Base-by-base conservation (phyloP, 1,140 invertebrate species). In the Neuroterus valhalla region DNA sequence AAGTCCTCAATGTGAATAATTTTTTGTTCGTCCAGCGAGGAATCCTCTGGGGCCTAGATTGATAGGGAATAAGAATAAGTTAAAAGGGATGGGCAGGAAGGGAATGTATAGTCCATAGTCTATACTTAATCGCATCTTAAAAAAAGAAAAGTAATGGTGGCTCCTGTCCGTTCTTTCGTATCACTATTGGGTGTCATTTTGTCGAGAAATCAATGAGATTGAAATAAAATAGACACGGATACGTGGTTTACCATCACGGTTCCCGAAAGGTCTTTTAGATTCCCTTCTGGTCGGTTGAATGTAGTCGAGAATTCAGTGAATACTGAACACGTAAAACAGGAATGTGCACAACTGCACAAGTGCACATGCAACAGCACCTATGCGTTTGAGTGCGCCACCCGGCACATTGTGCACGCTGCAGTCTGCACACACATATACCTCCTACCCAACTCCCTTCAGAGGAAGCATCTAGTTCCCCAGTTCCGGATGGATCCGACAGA, bases 181-280 rank as follows among this genome's bases (percentile, higher is more conserved):
- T 62, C 23, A 23, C 52, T 31, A 23, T 62, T 62, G 52, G 52
- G 52, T 62, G 52, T 62, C 52, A 26, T 62, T 62, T 26, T 62
- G 52, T 62, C 52, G 21, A 31, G 52, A 62, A 62, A 62, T 62
- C 52, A 62, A 62, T 62, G 23, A 62, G 52, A 62, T 62, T 62
- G 52, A 62, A 62, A 62, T 62, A 62, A 62, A 62, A 62, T 62
- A 62, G 23, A 62, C 11, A 62, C 23, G 52, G 23, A 31, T 62
- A 31, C 23, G 52, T 23, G 23, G 52, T 31, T 31, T 12, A 62
- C 52, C 52, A 15, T 31, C 15, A 31, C 6, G 12, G 21, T 62
- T 4, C 50, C 50, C 23, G 52, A 62, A 62, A 62, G 0, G 23
- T 62, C 52, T 62, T 62, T 62, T 23, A 62, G 52, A 5, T 62